Percentiles rank a stretch among this genome's conserved stretches.
These are phyloP conservation scores for Micropoecilia bifurca DNA, from an alignment of 2,797 vertebrate species.

Conservation along the genomic window DNA sequence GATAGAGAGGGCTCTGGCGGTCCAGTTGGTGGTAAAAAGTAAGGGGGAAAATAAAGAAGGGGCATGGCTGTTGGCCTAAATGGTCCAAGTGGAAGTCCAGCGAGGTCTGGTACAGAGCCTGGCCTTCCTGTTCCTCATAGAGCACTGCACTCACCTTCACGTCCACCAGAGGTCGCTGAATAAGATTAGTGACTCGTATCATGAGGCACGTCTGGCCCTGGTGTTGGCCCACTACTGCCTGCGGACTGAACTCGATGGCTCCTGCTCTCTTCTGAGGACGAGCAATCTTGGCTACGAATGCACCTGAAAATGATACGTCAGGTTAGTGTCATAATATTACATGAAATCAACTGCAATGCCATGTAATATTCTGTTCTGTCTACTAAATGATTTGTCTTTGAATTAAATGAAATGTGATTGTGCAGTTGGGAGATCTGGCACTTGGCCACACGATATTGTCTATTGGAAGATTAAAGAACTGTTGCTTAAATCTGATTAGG, in stretches of 20 bases:
- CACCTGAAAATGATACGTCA: slow-evolving; percentile 81
- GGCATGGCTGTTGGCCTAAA: slow-evolving; percentile 85
- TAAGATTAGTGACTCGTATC: slow-evolving; percentile 92
- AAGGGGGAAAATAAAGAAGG: slow-evolving; percentile 94
- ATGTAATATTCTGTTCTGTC: background rate
- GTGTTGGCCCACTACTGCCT: slow-evolving; percentile 86
- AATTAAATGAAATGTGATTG: background rate
- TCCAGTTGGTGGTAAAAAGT: slow-evolving; percentile 90
- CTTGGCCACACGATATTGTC: background rate
- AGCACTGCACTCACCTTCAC: slow-evolving; percentile 91
- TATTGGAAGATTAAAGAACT: background rate
- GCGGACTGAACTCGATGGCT: slow-evolving; percentile 91
- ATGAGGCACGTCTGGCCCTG: slow-evolving; percentile 89
- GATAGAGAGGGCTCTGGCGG: slow-evolving; percentile 87
- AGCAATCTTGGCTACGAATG: slow-evolving; percentile 97
- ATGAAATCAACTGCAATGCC: background rate
- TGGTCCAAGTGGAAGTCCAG: slow-evolving; percentile 91
- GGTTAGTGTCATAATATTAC: background rate
- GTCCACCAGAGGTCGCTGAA: slow-evolving; percentile 88
- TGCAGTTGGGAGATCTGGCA: background rate
- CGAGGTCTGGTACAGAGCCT: slow-evolving; percentile 89
- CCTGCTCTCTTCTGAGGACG: slow-evolving; percentile 93
- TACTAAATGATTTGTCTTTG: background rate
- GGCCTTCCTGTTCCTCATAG: slow-evolving; percentile 89
- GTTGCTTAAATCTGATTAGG: background rate